A percentile compares a stretch with the other conserved stretches of the same genome.
Conservation (phyloP, 2,888 invertebrate species). For the Drosophila algonquin region DNA sequence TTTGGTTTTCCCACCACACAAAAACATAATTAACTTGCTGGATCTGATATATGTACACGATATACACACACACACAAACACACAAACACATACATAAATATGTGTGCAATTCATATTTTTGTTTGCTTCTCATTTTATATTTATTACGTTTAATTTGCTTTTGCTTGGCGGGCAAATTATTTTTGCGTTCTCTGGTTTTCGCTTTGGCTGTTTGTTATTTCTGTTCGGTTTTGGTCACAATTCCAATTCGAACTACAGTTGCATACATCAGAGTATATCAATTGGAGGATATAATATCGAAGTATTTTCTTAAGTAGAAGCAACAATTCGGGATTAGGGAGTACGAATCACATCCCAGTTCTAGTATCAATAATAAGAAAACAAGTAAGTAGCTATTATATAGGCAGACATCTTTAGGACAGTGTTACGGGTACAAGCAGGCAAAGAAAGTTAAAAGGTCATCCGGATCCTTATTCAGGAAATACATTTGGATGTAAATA, state of each 20-base stretch:
- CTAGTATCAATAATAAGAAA: too few species aligned
- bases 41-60: slow-evolving; percentile 8
- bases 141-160: slow-evolving; percentile 42
- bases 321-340: not conserved
- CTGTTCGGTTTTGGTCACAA: not conserved
- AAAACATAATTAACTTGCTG: slow-evolving; percentile 46
- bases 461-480: too few species aligned
- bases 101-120: slow-evolving; percentile 22
- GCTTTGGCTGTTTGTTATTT: not conserved
- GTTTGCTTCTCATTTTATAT: slow-evolving; percentile 41
- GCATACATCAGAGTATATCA: not conserved
- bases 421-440: too few species aligned
- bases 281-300: not conserved
- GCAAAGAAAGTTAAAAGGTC: too few species aligned
- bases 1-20: slow-evolving; percentile 21
- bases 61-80: not conserved
- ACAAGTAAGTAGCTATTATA: too few species aligned
- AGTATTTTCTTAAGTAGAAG: not conserved
- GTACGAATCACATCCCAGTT: too few species aligned
- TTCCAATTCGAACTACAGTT: not conserved
- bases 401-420: too few species aligned
- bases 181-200: slow-evolving; percentile 17
- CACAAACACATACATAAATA: not conserved
- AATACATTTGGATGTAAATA: too few species aligned
- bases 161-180: slow-evolving; percentile 21